Evolutionary conservation across 1,140 invertebrate genomes (phyloP), one percentile per base, ranked within the genome.

Genomic region (Pemphigus obesinymphae): DNA sequence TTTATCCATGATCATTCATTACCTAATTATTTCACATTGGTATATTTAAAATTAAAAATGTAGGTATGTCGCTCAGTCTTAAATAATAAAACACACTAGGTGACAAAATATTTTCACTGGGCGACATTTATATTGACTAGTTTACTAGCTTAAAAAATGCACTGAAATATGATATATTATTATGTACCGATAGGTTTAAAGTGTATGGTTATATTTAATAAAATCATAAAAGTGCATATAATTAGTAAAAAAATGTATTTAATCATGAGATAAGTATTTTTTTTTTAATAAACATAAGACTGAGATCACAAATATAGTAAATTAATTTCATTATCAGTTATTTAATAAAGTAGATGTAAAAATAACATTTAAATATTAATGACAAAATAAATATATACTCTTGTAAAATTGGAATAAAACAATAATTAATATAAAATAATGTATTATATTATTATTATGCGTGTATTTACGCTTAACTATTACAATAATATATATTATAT

Each of bases 371-470:
- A 73, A 73, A 37, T 73, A 73, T 73, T 50, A 73, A 50, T 31
- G 70, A 73, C 45, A 73, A 73, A 73, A 73, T 73, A 73, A 50
- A 73, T 73, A 73, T n/a, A n/a, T 73, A 72, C 68, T 72, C 40
- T 72, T 40, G 26, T 20, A 48, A 72, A 72, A 20, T 20, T 48
- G 43, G 40, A 72, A 72, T 20, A 29, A 72, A 72, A 72, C 40
- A 48, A 48, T 72, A 3, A 72, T 48, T 17, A 48, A n/a, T 72
- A 72, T 72, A 48, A 45, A 20, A 15, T 68, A 43, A 40, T 29
- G 3, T 58, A 34, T 2, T 58, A 13, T 63, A 3, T 58, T 58
- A 29, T 58, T 63, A 31, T 63, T 34, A 26, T 70, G 40, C 23
- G 29, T 15, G 23, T n/a, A n/a, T 45, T 26, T 40, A 43, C n/a